Evolutionary conservation across 2,888 invertebrate species (phyloP), one percentile per base, ranked within the genome.

Genomic region (Harpagoxenus sublaevis): DNA sequence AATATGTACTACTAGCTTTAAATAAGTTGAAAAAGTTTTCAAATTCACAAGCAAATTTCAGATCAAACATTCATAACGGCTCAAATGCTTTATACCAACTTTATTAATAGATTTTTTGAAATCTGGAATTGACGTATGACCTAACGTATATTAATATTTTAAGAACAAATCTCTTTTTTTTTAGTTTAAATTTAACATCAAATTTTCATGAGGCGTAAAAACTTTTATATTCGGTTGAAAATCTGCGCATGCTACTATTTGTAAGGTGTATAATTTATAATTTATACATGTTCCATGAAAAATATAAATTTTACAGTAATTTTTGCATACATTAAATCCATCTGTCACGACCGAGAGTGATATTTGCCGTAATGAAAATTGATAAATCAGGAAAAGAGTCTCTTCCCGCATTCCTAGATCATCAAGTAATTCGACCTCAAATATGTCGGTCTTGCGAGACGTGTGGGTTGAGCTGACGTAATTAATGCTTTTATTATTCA

Each of bases 401-500:
- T 39, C 60, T 48, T 79, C 12, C 3, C 15, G 3, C n/a, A 71
- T 79, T 45, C 3, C 10, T 39, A 45, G 0, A 70, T n/a, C 9
- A 0, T 60, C 48, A 60, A 60, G 28, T 60, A 48, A 6, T 48
- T 48, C n/a, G 8, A 35, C 5, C 28, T 60, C 23, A 2, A 78
- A 70, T 51, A 81, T 39, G 45, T 60, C 35, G 3, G 5, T 2
- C 10, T 60, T 60, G 0, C 23, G 8, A 35, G 12, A 15, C 45
- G 23, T 39, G 15, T 70, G 5, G 31, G 15, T 42, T 15, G 23
- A 55, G n/a, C 42, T 68, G 28, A 73, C 31, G 10, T 70, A 45
- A 79, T 78, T 57, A 70, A 79, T 31, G 57, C 12, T 12, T 73
- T 28, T 60, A 48, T 31, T 28, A 62, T 31, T 48, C 9, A 31